These are phyloP conservation scores for Psittacara wagleri DNA, from an alignment of 2,113 vertebrate genomes.

Conservation along the genomic window DNA sequence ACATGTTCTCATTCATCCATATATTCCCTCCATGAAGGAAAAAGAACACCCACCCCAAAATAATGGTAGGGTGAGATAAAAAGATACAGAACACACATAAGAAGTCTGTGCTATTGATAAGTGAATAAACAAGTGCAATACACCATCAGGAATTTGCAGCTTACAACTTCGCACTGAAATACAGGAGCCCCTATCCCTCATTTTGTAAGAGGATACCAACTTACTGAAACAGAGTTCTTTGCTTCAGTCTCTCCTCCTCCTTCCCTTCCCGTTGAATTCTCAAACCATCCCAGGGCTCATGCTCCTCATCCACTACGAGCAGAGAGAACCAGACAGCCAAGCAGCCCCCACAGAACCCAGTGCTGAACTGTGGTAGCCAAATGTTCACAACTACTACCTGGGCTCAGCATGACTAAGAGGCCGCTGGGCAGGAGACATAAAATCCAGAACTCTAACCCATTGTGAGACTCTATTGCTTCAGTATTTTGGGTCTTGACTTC, in stretches of 20 bases:
- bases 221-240: neutral
- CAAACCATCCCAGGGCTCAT: neutral
- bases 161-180: neutral
- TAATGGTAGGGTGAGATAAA: neutral
- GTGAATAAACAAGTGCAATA: neutral
- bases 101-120: neutral
- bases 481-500: neutral
- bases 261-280: neutral
- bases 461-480: neutral
- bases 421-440: neutral
- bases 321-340: neutral
- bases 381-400: neutral
- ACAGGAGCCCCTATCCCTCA: neutral
- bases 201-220: neutral
- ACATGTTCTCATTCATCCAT: neutral
- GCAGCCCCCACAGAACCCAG: accelerated
- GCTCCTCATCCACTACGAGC: neutral
- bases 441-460: neutral
- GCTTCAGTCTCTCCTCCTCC: neutral
- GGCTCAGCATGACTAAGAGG: neutral
- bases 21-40: neutral
- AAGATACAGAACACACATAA: neutral
- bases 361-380: accelerated
- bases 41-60: neutral
- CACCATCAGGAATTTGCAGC: neutral